Percentiles rank a stretch among this genome's conserved stretches.
Conservation (phyloP, 2,113 vertebrate genomes). For the Marmota flaviventris region DNA sequence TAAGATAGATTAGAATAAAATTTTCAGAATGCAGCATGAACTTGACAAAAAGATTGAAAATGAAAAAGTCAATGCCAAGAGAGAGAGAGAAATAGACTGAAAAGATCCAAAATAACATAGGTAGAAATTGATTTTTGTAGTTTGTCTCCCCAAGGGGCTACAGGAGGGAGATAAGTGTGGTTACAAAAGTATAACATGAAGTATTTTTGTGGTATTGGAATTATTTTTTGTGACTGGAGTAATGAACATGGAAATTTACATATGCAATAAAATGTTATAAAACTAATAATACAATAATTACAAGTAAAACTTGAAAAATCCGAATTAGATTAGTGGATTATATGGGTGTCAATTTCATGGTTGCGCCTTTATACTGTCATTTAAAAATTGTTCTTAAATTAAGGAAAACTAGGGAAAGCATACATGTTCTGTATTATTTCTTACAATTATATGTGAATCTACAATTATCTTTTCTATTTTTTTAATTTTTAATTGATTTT, state of each 20-base stretch:
- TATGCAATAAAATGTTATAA: not conserved
- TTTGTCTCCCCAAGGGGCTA: not conserved
- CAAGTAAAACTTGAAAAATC: not conserved
- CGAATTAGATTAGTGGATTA: not conserved
- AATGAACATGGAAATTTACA: not conserved
- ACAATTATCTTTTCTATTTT: not conserved
- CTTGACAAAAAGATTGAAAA: not conserved
- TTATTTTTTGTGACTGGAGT: not conserved
- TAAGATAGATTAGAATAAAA: not conserved
- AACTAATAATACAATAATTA: not conserved
- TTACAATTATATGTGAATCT: not conserved
- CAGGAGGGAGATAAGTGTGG: not conserved
- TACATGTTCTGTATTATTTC: not conserved
- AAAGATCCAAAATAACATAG: not conserved
- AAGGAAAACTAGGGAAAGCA: not conserved
- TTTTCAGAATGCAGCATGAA: slow-evolving; percentile 10
- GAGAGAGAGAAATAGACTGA: not conserved
- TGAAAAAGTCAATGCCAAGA: not conserved
- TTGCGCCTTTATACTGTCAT: not conserved
- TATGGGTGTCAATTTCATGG: not conserved
- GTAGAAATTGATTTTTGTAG: not conserved
- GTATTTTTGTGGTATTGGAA: not conserved
- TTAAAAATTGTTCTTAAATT: slow-evolving; percentile 1
- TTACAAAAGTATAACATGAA: not conserved
- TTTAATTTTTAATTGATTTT: no score